Evolutionary conservation across 2,113 vertebrate species (phyloP).

Genomic region (Origma solitaria): DNA sequence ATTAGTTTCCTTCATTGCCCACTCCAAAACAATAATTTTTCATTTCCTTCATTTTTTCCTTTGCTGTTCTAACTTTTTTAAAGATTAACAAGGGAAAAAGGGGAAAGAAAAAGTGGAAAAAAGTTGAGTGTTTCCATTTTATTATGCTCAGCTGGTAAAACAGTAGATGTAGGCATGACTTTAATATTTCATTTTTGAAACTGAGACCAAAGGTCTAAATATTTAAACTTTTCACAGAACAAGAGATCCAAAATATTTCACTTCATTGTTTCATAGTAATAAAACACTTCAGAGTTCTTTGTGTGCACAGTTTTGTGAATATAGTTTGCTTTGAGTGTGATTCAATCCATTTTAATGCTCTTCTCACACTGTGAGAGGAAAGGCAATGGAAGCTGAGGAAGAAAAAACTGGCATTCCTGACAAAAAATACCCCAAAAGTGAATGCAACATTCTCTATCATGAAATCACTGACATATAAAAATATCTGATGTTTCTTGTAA

Average conservation of each 20-base stretch:
- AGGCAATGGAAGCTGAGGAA: neutral
- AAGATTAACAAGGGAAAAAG: neutral
- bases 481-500: neutral
- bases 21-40: neutral
- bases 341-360: neutral
- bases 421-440: neutral
- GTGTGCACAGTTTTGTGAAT: fast-evolving
- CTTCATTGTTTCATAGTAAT: neutral
- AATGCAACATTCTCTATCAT: neutral
- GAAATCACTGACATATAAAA: neutral
- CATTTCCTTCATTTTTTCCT: neutral
- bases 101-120: neutral
- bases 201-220: neutral
- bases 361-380: neutral
- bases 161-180: neutral
- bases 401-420: neutral
- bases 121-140: neutral
- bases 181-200: neutral
- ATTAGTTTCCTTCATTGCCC: neutral
- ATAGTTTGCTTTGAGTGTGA: fast-evolving
- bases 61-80: neutral
- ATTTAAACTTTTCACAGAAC: neutral
- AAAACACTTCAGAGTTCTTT: neutral
- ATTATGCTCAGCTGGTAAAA: neutral
- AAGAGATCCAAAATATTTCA: neutral